phyloP scores from a whole-genome alignment of 2,113 vertebrate genomes.

The Murina feae region DNA sequence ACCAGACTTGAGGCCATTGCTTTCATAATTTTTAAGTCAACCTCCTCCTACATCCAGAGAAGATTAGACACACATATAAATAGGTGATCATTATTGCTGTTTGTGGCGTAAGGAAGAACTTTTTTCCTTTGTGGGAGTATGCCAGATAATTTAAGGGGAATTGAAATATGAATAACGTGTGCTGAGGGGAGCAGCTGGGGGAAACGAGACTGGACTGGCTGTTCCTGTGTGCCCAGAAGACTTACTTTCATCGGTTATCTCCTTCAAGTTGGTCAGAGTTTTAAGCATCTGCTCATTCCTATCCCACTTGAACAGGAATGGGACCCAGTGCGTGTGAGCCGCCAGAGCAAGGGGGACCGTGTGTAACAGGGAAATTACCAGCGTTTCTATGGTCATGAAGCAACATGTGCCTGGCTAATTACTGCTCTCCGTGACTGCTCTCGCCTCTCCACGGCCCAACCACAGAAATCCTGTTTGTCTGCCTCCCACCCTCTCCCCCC shows the following conservation, averaged over 20 bases:
- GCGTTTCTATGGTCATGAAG: neutral
- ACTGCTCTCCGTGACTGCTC: neutral
- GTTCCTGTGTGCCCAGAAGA: neutral
- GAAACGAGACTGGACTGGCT: neutral
- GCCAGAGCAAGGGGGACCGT: neutral
- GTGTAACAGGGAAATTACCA: neutral
- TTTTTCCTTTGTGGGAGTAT: neutral
- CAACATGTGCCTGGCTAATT: neutral
- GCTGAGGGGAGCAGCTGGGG: neutral
- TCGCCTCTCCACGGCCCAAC: neutral
- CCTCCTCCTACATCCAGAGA: neutral
- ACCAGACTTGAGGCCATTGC: neutral
- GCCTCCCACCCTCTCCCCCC: neutral
- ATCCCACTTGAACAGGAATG: neutral
- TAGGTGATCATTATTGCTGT: constrained; percentile 42
- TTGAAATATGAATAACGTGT: neutral
- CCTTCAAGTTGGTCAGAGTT: constrained; percentile 12
- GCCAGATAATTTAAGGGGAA: neutral
- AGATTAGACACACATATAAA: neutral
- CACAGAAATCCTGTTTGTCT: constrained; percentile 28
- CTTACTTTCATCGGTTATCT: neutral
- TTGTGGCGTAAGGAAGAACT: neutral
- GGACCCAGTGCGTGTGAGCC: neutral
- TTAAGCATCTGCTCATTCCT: neutral
- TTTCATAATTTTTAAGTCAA: constrained; percentile 18